A percentile compares a stretch with the other conserved stretches of the same genome.
phyloP scores from a whole-genome alignment of 1,140 invertebrate species.

The Antheraea pernyi region DNA sequence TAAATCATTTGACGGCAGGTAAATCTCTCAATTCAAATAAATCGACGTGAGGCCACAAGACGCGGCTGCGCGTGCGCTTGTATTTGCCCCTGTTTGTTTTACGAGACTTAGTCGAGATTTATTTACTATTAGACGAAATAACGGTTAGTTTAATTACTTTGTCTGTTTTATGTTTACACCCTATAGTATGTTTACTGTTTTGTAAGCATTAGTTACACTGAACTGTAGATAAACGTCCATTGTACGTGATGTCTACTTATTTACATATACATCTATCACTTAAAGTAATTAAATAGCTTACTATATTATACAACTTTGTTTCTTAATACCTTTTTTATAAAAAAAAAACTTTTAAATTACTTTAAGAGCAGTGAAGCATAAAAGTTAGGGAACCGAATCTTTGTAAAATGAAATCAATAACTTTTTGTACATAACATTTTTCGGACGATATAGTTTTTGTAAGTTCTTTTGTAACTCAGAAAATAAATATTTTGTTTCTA shows the following conservation, averaged over 20 bases:
- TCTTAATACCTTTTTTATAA: too few relatives aligned
- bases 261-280: too few relatives aligned
- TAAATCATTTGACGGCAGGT: slow-evolving; percentile 24
- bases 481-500: too few relatives aligned
- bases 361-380: too few relatives aligned
- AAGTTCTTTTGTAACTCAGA: too few relatives aligned
- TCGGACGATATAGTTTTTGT: too few relatives aligned
- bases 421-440: too few relatives aligned
- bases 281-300: too few relatives aligned
- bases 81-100: slow-evolving; percentile 53
- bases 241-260: slow-evolving; percentile 11
- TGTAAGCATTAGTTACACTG: slow-evolving; percentile 25
- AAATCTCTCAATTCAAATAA: slow-evolving; percentile 36
- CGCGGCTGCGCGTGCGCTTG: slow-evolving; percentile 20
- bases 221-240: slow-evolving; percentile 15
- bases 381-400: too few relatives aligned
- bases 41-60: slow-evolving; percentile 13
- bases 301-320: too few relatives aligned
- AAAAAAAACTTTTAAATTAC: too few relatives aligned
- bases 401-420: too few relatives aligned
- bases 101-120: slow-evolving; percentile 51
- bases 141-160: slow-evolving; percentile 63
- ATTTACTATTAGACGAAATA: slow-evolving; percentile 58
- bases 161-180: slow-evolving; percentile 51
- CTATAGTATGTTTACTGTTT: slow-evolving; percentile 35